A percentile compares a stretch with the other conserved stretches of the same genome.
Conservation (phyloP, 2,888 invertebrate genomes). For the Dynastes grantii region DNA sequence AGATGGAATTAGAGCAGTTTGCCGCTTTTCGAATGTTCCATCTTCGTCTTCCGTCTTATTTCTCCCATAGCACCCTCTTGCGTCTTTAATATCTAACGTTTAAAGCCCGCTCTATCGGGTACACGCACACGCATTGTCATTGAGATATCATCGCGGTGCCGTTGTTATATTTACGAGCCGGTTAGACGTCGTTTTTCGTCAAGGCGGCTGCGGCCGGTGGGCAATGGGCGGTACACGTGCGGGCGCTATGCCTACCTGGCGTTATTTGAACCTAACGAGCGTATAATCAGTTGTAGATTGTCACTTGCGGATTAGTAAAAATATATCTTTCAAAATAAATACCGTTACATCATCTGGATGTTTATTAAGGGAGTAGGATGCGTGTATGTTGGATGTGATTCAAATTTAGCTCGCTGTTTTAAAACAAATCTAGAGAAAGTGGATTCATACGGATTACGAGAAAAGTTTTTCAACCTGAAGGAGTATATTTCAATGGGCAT, state of each 20-base stretch:
- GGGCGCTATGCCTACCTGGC: not conserved
- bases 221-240: not conserved
- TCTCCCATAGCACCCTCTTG: conserved; percentile 13
- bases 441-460: not conserved
- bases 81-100: not conserved
- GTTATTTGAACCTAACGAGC: not conserved
- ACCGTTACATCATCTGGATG: not conserved
- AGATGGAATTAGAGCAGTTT: conserved; percentile 61
- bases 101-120: not conserved
- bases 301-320: conserved; percentile 21
- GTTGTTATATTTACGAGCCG: conserved; percentile 10
- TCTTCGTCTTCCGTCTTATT: not conserved
- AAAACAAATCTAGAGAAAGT: not conserved
- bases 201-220: not conserved
- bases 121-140: conserved; percentile 24
- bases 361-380: not conserved
- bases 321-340: not conserved
- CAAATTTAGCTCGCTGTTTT: not conserved
- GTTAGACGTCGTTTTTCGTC: conserved; percentile 11
- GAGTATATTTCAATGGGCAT: not conserved
- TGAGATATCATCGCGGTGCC: conserved; percentile 23
- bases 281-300: not conserved
- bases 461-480: not conserved
- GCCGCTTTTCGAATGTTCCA: not conserved
- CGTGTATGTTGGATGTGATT: not conserved